Base-by-base conservation (phyloP, 1,140 invertebrate genomes). In the Drosophila seguyi region DNA sequence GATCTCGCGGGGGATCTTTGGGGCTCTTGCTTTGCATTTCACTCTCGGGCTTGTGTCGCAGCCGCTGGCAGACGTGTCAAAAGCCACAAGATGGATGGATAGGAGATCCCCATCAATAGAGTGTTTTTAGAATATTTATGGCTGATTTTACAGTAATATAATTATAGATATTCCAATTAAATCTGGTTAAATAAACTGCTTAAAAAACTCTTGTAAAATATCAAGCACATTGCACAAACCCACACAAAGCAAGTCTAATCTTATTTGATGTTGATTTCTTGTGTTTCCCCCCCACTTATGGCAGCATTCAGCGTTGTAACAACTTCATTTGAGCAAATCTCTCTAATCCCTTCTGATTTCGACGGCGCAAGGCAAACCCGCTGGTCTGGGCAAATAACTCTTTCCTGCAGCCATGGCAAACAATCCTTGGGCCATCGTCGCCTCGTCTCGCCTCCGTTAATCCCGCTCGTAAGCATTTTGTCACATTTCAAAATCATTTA, bases 401-500 rank as follows among this genome's bases (percentile, higher is more conserved):
- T 83, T 82, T 78, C 58, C 59, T 47, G 25, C 47, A 53, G 42
- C 53, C 44, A 50, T 39, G 38, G 48, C 50, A 57, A 55, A 55
- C 60, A 63, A 29, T 65, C 59, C 50, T 75, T 57, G 73, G 61
- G 31, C 27, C 22, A 27, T 61, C 61, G 57, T 81, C 47, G 42
- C 52, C 52, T 53, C 57, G 50, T 61, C 56, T 57, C 79, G 53
- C 71, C 58, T 27, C 66, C 76, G 81, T 79, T 88, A 88, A 88
- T 88, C 85, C 85, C 77, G 88, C 74, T 90, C 85, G 86, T 88
- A 90, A 88, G 85, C 86, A 88, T 88, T 88, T 88, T 88, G 85
- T 88, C 85, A 88, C 85, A 88, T 88, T 88, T 90, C 81, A 90
- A 90, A 88, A 85, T 90, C 85, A 90, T 88, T 88, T 88, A 88